A percentile compares a stretch with the other conserved stretches of the same genome.
phyloP scores from a whole-genome alignment of 2,888 invertebrate species.

The Polymixis flavicincta region DNA sequence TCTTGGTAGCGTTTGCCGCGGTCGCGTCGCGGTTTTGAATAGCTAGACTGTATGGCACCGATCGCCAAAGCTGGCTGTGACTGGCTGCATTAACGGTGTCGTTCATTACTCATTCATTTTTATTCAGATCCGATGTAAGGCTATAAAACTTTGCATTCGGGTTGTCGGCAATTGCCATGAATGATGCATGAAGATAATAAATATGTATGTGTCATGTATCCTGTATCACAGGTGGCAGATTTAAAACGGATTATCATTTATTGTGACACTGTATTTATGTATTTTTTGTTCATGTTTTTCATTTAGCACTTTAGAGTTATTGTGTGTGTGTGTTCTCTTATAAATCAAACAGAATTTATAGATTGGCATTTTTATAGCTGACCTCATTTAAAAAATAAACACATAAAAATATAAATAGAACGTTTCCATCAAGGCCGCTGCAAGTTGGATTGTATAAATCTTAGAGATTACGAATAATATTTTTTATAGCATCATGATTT shows the following conservation, averaged over 20 bases:
- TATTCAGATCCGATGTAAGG: slow-evolving; percentile 35
- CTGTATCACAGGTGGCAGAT: slow-evolving; percentile 8
- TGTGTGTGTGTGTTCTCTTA: background rate
- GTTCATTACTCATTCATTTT: slow-evolving; percentile 52
- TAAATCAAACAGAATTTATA: slow-evolving; percentile 6
- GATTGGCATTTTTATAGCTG: slow-evolving; percentile 13
- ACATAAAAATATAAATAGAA: slow-evolving; percentile 3
- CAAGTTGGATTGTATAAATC: slow-evolving; percentile 43
- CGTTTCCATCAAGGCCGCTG: slow-evolving; percentile 16
- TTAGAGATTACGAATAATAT: slow-evolving; percentile 18
- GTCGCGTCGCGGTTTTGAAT: slow-evolving; percentile 38
- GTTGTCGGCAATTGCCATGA: slow-evolving; percentile 30
- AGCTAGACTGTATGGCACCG: slow-evolving; percentile 64
- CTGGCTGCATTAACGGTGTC: slow-evolving; percentile 30
- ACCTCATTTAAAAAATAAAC: slow-evolving; percentile 31
- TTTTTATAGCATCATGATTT: slow-evolving; percentile 40
- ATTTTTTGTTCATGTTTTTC: slow-evolving; percentile 8
- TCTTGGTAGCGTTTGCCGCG: slow-evolving; percentile 35
- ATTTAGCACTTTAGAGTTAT: background rate
- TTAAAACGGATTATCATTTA: slow-evolving; percentile 20
- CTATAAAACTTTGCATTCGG: slow-evolving; percentile 60
- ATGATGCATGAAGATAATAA: slow-evolving; percentile 50
- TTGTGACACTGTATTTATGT: background rate
- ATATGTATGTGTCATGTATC: slow-evolving; percentile 22
- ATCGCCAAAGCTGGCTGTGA: slow-evolving; percentile 44